Conservation (phyloP, 2,113 vertebrate species). For the Vimba vimba region DNA sequence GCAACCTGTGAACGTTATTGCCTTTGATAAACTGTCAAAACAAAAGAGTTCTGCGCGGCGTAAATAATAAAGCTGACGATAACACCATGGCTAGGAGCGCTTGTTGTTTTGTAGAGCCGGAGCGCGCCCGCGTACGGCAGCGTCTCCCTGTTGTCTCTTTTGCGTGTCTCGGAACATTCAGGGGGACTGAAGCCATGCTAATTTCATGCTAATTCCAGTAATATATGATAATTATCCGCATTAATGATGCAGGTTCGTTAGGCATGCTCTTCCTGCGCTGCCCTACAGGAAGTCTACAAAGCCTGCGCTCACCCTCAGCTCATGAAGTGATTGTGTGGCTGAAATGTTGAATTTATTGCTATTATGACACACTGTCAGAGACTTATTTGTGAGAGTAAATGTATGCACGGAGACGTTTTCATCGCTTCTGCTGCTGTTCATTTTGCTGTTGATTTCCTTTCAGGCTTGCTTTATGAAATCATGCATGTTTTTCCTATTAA, state of each 20-base stretch:
- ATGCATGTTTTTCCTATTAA: constrained; percentile 34
- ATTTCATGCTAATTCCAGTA: constrained; percentile 51
- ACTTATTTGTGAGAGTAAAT: neutral
- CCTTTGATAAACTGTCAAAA: constrained; percentile 41
- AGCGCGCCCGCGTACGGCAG: neutral
- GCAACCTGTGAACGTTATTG: constrained; percentile 34
- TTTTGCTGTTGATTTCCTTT: constrained; percentile 18
- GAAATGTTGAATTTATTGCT: constrained; percentile 29
- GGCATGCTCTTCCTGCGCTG: constrained; percentile 39
- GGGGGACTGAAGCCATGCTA: constrained; percentile 42
- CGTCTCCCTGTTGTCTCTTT: constrained; percentile 28
- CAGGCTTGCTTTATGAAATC: constrained; percentile 17
- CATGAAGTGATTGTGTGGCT: constrained; percentile 25
- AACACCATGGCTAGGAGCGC: constrained; percentile 28
- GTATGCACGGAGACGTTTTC: constrained; percentile 2
- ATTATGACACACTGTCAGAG: neutral
- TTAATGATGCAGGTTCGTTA: constrained; percentile 48
- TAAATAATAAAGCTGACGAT: constrained; percentile 29
- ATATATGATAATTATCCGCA: constrained; percentile 49
- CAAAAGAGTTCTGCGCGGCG: constrained; percentile 13
- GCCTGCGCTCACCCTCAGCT: constrained; percentile 20
- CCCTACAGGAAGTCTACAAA: constrained; percentile 45
- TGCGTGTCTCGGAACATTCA: constrained; percentile 28
- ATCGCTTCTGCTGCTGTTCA: neutral
- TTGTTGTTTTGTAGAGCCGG: constrained; percentile 8